Evolutionary conservation across 2,113 vertebrate genomes (phyloP), one percentile per base, ranked within the genome.

Genomic region (Eudorcas thomsonii): DNA sequence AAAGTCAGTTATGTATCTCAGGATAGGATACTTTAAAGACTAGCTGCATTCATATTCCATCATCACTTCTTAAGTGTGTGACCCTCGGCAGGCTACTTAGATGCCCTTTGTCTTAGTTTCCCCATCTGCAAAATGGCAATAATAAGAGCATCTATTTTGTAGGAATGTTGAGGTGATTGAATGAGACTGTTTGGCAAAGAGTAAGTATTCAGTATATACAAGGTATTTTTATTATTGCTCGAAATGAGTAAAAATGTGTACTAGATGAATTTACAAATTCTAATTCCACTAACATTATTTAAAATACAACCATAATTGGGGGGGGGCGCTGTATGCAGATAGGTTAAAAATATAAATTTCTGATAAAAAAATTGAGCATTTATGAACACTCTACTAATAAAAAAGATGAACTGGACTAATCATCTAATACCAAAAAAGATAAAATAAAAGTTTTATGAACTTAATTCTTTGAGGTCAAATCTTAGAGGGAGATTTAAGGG

Each of bases 401-500:
- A 78, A 77, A 60, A 92, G 50, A 88, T 88, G 2, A 87, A 48
- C 52, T 7, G 5, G 14, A 43, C 5, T 82, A 45, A 90, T 52
- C 91, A 96, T 43, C 60, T 80, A 83, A 83, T 57, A 36, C 52
- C 39, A 92, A 80, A 6, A 52, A 39, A 91, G 25, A 21, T 60
- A 15, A 94, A 97, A 89, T 55, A 50, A 93, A 86, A 89, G 86
- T 78, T 71, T 43, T 90, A 8, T 94, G n/a, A 86, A 64, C 90
- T 86, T 92, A 94, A 89, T 60, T 33, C 54, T 48, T 26, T 39
- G 43, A 48, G 60, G 28, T 50, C 60, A 92, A 62, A 88, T 15
- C 23, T 90, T 45, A 94, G 60, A 62, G 43, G 64, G 64, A 59
- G 39, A 90, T 39, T 93, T 93, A 95, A 89, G 15, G 43, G 17